phyloP scores from a whole-genome alignment of 1,140 invertebrate species.

The Chironomus striatipennis region DNA sequence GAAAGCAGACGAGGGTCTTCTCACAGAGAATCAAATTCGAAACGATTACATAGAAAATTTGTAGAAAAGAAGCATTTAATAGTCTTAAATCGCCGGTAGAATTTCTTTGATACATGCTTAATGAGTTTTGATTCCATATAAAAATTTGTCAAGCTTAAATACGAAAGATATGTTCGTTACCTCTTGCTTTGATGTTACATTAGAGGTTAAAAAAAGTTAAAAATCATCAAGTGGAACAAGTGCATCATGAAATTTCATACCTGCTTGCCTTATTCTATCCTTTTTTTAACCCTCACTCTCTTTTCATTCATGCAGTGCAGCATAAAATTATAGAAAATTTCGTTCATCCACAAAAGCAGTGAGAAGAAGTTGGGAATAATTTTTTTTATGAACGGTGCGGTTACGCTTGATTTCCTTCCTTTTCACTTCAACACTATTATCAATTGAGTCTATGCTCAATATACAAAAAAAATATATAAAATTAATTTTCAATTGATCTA shows the following conservation, averaged over 20 bases:
- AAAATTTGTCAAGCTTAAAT: slow-evolving; percentile 8
- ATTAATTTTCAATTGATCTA: slow-evolving; percentile 21
- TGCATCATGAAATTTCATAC: slow-evolving; percentile 9
- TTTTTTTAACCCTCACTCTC: too few relatives aligned
- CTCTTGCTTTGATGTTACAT: too few relatives aligned
- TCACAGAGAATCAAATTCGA: too few relatives aligned
- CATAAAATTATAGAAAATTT: too few relatives aligned
- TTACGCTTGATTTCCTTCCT: slow-evolving; percentile 21
- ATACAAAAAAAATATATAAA: not conserved
- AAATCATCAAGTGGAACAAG: not conserved
- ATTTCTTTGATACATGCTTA: not conserved
- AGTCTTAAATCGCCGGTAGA: too few relatives aligned
- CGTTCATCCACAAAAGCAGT: too few relatives aligned
- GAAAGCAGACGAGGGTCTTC: too few relatives aligned
- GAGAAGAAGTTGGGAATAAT: not conserved
- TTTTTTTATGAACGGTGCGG: not conserved
- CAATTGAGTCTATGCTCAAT: not conserved
- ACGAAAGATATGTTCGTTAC: too few relatives aligned
- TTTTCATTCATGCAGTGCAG: too few relatives aligned
- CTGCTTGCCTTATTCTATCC: not conserved
- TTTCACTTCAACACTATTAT: not conserved
- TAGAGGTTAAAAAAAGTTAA: too few relatives aligned
- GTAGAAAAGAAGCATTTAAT: too few relatives aligned
- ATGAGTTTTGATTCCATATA: not conserved
- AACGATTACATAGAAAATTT: too few relatives aligned